Evolutionary conservation across 2,888 invertebrate genomes (phyloP).

Genomic region (Ectemnius continuus): DNA sequence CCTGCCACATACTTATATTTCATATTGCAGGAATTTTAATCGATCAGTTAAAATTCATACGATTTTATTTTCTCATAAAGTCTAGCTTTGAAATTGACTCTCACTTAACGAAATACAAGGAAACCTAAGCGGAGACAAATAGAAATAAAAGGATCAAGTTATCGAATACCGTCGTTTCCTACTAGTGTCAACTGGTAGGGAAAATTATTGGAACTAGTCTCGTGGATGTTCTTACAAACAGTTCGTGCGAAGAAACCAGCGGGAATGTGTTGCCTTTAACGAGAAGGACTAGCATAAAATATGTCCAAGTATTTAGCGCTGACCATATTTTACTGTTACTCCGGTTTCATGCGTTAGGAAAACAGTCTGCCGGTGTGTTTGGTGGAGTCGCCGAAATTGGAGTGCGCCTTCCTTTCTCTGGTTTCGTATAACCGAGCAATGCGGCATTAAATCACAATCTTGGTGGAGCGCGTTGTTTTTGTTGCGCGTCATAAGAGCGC

Average conservation of each 20-base stretch:
- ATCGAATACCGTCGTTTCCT: constrained; percentile 63
- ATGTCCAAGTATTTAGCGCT: not conserved
- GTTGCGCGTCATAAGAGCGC: no score
- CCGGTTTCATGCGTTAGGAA: no score
- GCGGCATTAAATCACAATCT: not conserved
- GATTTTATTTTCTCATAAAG: not conserved
- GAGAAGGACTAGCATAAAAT: constrained; percentile 3
- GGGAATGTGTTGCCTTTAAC: constrained; percentile 33
- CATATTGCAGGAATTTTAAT: not conserved
- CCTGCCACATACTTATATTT: not conserved
- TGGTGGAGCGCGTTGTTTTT: no score
- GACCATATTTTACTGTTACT: no score
- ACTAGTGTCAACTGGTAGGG: constrained; percentile 2
- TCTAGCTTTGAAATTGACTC: constrained; percentile 65
- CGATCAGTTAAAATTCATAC: not conserved
- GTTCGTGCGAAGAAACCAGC: constrained; percentile 34
- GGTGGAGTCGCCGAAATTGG: no score
- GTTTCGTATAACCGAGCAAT: constrained; percentile 18
- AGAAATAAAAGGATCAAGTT: constrained; percentile 61
- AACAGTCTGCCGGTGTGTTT: no score
- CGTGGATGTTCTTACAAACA: not conserved
- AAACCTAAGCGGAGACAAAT: constrained; percentile 57
- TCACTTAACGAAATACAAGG: constrained; percentile 68
- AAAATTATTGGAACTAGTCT: constrained; percentile 34
- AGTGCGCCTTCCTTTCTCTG: no score